Conservation (phyloP, 2,888 invertebrate genomes). For the Eutolmus rufibarbis region DNA sequence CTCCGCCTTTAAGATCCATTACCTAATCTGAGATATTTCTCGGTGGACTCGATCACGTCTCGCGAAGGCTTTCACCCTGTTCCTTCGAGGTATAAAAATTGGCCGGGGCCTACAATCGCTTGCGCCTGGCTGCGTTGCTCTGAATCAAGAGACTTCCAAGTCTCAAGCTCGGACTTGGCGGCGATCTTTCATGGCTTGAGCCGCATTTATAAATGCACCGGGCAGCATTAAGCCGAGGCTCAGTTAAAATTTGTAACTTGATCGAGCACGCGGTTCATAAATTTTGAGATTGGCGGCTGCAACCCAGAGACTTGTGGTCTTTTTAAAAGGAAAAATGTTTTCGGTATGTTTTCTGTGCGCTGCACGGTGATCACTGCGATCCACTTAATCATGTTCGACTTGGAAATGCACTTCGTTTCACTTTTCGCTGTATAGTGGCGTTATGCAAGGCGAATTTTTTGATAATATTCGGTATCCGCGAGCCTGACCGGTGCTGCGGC, state of each 20-base stretch:
- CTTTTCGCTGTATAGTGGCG: neutral
- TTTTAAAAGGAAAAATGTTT: slow-evolving; percentile 38
- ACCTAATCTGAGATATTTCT: slow-evolving; percentile 15
- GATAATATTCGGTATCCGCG: slow-evolving; percentile 24
- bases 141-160: neutral
- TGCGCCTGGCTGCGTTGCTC: neutral
- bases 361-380: neutral
- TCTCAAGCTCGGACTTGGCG: slow-evolving; percentile 19
- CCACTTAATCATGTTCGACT: slow-evolving; percentile 24
- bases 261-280: slow-evolving; percentile 43
- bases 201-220: slow-evolving; percentile 49
- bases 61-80: slow-evolving; percentile 28
- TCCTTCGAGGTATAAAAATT: slow-evolving; percentile 17
- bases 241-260: slow-evolving; percentile 51
- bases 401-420: slow-evolving; percentile 12
- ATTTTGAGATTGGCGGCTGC: neutral
- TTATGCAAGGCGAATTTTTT: slow-evolving; percentile 18
- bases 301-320: neutral
- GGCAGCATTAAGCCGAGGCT: slow-evolving; percentile 47
- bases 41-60: slow-evolving; percentile 29
- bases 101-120: slow-evolving; percentile 10
- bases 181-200: slow-evolving; percentile 21
- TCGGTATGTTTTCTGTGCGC: slow-evolving; percentile 41
- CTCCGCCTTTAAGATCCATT: neutral
- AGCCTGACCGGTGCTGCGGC: neutral